Base-by-base conservation (phyloP, 2,113 vertebrate genomes). In the Merops nubicus region DNA sequence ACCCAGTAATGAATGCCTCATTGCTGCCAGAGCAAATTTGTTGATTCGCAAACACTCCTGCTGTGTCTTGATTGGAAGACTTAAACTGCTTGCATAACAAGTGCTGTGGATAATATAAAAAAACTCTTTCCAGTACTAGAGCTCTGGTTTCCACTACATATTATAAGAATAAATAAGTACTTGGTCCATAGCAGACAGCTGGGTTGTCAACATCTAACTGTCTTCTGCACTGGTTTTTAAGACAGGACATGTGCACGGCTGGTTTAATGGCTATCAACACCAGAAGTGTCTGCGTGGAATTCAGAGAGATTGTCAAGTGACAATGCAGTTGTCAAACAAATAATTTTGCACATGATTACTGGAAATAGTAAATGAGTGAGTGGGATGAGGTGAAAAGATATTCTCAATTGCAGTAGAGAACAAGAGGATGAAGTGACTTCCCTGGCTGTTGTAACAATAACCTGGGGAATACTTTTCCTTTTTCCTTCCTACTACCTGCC, bases 31-130 rank as follows among this genome's bases (percentile, higher is more conserved):
- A 85, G 68, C 21, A 51, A 91, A 93, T 88, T 63, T 91, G 75
- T 93, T 90, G 63, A 56, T 95, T 95, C 85, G 51, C 51, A 59
- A 96, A 83, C 75, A 51, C 63, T 90, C 88, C 92, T 90, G n/a
- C 88, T 90, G 90, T 34, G 51, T 63, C 93, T 92, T 74, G 63
- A 48, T 92, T 91, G 86, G 85, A 96, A 86, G 79, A 38, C 80
- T 95, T 88, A 69, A 89, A 67, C 75, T 90, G 31, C 79, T 96
- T 96, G 69, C 62, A n/a, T 89, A 91, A 15, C 48, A 90, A 91
- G 56, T 54, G 33, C 64, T 93, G 68, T 0, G 19, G 33, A 50
- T 75, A 84, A 74, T 51, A 47, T 12, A 31, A 62, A 53, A 77
- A 70, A 68, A 11, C 73, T 80, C 85, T 84, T 95, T 93, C 83